Percentiles rank a stretch among this genome's conserved stretches.
Evolutionary conservation across 2,797 vertebrate genomes (phyloP).

Genomic region (Tamandua tetradactyla): DNA sequence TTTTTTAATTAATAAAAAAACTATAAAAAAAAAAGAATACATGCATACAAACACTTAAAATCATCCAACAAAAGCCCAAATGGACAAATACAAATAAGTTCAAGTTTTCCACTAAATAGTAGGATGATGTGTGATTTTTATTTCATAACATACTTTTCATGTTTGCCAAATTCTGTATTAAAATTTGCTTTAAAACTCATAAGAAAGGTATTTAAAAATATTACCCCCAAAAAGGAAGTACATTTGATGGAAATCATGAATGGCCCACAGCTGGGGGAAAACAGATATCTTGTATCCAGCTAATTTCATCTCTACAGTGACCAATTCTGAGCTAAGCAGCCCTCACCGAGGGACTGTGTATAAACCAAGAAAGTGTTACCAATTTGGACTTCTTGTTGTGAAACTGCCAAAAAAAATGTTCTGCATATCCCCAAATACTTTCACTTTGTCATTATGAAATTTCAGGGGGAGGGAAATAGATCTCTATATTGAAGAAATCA

Average conservation of each 20-base stretch:
- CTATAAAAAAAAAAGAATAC: too few species aligned
- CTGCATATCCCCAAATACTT: not conserved
- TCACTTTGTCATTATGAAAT: not conserved
- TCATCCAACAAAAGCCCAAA: not conserved
- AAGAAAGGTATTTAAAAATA: constrained; percentile 45
- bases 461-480: not conserved
- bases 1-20: too few species aligned
- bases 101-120: not conserved
- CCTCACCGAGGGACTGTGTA: not conserved
- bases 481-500: not conserved
- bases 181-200: constrained; percentile 21
- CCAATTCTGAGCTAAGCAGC: constrained; percentile 62
- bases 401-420: not conserved
- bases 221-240: constrained; percentile 56
- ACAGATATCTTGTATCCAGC: constrained; percentile 54
- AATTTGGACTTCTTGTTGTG: not conserved
- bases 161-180: not conserved
- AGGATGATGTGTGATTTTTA: not conserved
- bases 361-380: constrained; percentile 10
- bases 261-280: constrained; percentile 64
- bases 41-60: constrained; percentile 10
- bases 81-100: not conserved
- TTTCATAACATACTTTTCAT: not conserved
- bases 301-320: constrained; percentile 58
- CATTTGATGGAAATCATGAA: constrained; percentile 66